Evolutionary conservation across 2,888 invertebrate genomes (phyloP).

Genomic region (Machimus atricapillus): DNA sequence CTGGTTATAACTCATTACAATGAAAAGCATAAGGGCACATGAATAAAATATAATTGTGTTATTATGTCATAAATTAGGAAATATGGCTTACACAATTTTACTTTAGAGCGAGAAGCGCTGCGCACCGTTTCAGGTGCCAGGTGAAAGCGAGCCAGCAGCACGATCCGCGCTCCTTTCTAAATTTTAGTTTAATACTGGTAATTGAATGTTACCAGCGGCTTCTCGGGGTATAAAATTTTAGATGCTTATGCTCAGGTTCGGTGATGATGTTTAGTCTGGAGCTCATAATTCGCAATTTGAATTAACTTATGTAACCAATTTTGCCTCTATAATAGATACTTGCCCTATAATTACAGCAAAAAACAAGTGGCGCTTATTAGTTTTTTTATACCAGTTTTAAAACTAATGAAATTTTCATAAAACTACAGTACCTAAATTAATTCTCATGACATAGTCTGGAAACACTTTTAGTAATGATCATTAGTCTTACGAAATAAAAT

Average conservation of each 20-base stretch:
- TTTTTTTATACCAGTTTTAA: no score
- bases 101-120: neutral
- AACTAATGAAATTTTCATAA: no score
- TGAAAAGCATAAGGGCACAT: constrained; percentile 38
- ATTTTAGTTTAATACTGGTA: neutral
- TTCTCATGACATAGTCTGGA: no score
- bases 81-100: constrained; percentile 35
- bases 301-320: no score
- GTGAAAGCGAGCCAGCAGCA: neutral
- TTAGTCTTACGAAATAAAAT: no score
- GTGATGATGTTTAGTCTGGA: neutral
- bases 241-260: neutral
- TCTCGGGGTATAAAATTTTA: neutral
- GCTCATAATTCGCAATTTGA: no score
- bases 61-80: constrained; percentile 46
- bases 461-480: no score
- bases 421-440: no score
- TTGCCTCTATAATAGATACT: no score
- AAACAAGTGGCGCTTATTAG: no score
- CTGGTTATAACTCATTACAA: constrained; percentile 29
- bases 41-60: constrained; percentile 47
- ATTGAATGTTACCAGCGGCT: neutral
- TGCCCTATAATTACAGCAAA: no score
- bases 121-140: neutral
- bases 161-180: neutral